A percentile compares a stretch with the other conserved stretches of the same genome.
Evolutionary conservation across 2,797 vertebrate species (phyloP).

Genomic region (Lateolabrax maculatus): DNA sequence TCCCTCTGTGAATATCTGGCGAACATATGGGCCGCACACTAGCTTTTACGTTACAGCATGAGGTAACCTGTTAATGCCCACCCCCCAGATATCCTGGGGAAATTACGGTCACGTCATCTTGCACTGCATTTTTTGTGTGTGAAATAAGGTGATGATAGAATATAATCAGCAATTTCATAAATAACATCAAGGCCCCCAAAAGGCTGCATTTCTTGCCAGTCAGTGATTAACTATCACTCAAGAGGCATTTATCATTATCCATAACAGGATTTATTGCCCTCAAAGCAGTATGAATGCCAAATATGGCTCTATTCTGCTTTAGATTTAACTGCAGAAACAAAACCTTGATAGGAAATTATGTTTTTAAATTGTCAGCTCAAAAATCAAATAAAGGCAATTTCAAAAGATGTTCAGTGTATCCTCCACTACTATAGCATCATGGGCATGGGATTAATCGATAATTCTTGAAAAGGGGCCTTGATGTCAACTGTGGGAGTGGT

Average conservation of each 20-base stretch:
- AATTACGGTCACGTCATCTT: slow-evolving; percentile 37
- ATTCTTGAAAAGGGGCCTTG: neutral
- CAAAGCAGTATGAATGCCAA: slow-evolving; percentile 35
- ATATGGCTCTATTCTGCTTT: slow-evolving; percentile 18
- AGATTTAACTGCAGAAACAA: slow-evolving; percentile 9
- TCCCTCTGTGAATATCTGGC: slow-evolving; percentile 25
- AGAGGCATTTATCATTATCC: slow-evolving; percentile 50
- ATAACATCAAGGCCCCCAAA: slow-evolving; percentile 37
- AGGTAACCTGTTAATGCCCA: slow-evolving; percentile 50
- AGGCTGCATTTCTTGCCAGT: slow-evolving; percentile 36
- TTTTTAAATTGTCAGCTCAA: slow-evolving; percentile 14
- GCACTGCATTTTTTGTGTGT: slow-evolving; percentile 13
- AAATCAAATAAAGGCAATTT: neutral
- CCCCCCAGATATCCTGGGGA: slow-evolving; percentile 16
- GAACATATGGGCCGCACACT: slow-evolving; percentile 71
- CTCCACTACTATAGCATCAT: neutral
- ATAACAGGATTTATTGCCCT: slow-evolving; percentile 48
- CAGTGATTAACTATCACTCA: slow-evolving; percentile 50
- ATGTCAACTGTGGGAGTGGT: neutral
- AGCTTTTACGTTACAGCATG: slow-evolving; percentile 52
- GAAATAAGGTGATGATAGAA: slow-evolving; percentile 36
- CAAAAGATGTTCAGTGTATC: neutral
- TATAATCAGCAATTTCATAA: slow-evolving; percentile 56
- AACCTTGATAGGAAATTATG: slow-evolving; percentile 20
- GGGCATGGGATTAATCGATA: neutral